Evolutionary conservation across 2,888 invertebrate species (phyloP), one percentile per base, ranked within the genome.

Genomic region (Ethmia dodecea): DNA sequence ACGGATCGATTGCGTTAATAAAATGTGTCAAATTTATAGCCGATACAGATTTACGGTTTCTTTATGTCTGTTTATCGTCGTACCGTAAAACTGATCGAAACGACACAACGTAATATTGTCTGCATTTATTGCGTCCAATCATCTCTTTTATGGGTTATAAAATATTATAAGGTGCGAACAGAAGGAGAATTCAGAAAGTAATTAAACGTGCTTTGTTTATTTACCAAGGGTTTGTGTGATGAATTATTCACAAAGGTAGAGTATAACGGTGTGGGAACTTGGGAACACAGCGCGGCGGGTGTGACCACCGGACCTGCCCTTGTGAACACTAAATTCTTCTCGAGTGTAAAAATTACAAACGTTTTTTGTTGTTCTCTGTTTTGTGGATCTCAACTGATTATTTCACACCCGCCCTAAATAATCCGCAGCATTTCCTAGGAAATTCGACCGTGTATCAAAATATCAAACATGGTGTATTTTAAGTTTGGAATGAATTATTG

Each of bases 21-120:
- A 55, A 52, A 49, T 20, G 45, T 47, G 43, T 40, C 35, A 35
- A 42, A 51, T 47, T 56, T 55, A 55, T 51, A 42, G 48, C 45
- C 42, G 47, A 56, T 55, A 55, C 43, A 33, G 44, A 47, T 62
- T 59, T 52, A 59, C 45, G 44, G 38, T 42, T 49, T 52, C 52
- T 60, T 55, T 55, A 55, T 40, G 50, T 55, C 42, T 52, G 42
- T 55, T 56, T 55, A 55, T 56, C 43, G 46, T 49, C 38, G 37
- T 44, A 50, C 50, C 41, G 45, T 48, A 45, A 47, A 44, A 20
- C 31, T 45, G 50, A 52, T 52, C 46, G 41, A 43, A 40, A 42
- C 37, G 43, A 45, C 40, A 37, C 43, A 35, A 22, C 33, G 43
- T 43, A 48, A 47, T 49, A 52, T 49, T 40, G 41, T 38, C 46